Conservation (phyloP, 2,797 vertebrate genomes). For the Sebastes nivosus region DNA sequence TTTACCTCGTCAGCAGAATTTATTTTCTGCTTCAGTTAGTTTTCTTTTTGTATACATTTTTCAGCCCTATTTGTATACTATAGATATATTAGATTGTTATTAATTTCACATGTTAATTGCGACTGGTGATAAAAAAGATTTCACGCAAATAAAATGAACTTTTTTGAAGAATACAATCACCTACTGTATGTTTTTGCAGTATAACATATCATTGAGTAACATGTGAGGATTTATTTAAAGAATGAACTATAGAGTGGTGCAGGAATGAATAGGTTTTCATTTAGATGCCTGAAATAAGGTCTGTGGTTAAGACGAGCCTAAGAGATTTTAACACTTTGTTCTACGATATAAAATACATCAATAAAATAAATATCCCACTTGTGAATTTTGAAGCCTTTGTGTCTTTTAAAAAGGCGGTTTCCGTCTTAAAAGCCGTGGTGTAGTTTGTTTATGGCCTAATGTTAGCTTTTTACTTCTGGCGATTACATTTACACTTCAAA, state of each 20-base stretch:
- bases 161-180: background rate
- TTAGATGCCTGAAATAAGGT: too few species aligned
- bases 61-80: background rate
- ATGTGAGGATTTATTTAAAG: background rate
- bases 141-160: background rate
- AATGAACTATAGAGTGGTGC: background rate
- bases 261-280: too few species aligned
- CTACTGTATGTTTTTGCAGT: background rate
- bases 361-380: too few species aligned
- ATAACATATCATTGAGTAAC: background rate
- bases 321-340: too few species aligned
- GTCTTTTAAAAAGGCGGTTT: too few species aligned
- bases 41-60: background rate
- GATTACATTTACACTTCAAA: too few species aligned
- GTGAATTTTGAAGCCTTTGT: too few species aligned
- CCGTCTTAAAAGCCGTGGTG: accelerated
- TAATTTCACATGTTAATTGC: background rate
- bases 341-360: too few species aligned
- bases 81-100: background rate
- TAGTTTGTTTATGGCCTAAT: too few species aligned
- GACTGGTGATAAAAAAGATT: background rate
- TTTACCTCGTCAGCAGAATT: background rate
- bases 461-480: too few species aligned
- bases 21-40: background rate
- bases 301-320: too few species aligned